Evolutionary conservation across 2,113 vertebrate species (phyloP).

Genomic region (Camelus dromedarius): DNA sequence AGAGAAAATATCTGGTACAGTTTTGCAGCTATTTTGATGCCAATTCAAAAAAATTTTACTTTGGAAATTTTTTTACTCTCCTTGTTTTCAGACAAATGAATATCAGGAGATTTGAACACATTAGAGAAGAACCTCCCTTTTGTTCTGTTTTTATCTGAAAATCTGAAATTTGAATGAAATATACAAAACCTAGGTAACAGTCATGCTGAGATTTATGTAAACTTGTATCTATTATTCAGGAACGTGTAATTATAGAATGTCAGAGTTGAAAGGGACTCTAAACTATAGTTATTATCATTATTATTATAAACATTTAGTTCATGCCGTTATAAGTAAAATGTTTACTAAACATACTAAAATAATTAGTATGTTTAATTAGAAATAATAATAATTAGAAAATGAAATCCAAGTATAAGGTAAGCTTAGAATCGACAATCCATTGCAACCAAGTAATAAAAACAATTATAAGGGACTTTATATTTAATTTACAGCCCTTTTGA

Average conservation of each 20-base stretch:
- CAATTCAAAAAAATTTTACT: background rate
- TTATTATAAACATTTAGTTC: slow-evolving; percentile 16
- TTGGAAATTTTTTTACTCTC: slow-evolving; percentile 1
- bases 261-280: background rate
- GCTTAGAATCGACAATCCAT: background rate
- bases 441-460: background rate
- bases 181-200: background rate
- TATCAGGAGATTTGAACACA: background rate
- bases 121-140: background rate
- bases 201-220: background rate
- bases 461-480: background rate
- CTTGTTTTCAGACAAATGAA: background rate
- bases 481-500: background rate
- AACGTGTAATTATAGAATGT: background rate
- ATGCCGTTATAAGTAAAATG: background rate
- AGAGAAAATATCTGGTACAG: background rate
- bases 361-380: background rate
- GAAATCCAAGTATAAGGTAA: slow-evolving; percentile 24
- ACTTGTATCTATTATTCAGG: background rate
- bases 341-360: background rate
- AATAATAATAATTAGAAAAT: background rate
- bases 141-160: slow-evolving; percentile 24
- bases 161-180: slow-evolving; percentile 38
- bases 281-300: background rate
- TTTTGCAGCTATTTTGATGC: slow-evolving; percentile 22